phyloP scores from a whole-genome alignment of 92 coral and sea anemone species.

The Pocillopora grandis region DNA sequence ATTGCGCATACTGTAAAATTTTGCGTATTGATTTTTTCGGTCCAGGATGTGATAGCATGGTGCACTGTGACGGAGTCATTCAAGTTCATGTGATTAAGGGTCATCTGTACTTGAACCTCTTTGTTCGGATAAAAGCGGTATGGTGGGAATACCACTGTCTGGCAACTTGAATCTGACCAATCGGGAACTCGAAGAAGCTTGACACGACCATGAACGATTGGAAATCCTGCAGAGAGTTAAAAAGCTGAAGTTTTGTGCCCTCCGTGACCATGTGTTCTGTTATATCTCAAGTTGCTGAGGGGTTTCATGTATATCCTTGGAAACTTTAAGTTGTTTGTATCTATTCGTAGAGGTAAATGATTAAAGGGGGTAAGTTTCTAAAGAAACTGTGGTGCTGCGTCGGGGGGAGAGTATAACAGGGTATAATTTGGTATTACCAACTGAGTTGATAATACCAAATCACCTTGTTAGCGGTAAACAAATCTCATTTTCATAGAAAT shows the following conservation, averaged over 20 bases:
- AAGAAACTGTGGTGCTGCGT: no score
- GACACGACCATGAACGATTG: not conserved
- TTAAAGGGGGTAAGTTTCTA: no score
- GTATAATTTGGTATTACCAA: no score
- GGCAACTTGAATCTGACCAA: not conserved
- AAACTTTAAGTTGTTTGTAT: no score
- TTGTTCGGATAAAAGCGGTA: conserved; percentile 2
- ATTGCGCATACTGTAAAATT: not conserved
- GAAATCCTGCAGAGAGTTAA: not conserved
- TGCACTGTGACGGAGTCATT: not conserved
- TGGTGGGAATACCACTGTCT: not conserved
- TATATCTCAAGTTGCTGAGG: no score
- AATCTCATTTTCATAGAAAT: no score
- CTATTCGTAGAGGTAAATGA: no score
- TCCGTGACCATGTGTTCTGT: no score
- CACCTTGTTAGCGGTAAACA: no score
- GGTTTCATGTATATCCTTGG: no score
- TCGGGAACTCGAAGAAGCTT: not conserved
- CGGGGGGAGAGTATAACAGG: no score
- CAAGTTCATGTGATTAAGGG: not conserved
- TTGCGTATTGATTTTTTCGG: not conserved
- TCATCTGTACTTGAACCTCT: not conserved
- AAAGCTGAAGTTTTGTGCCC: not conserved
- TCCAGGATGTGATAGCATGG: not conserved
- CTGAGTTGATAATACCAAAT: no score